Percentiles rank a stretch among this genome's conserved stretches.
Evolutionary conservation across 1,140 invertebrate species (phyloP).

Genomic region (Batillaria attramentaria): DNA sequence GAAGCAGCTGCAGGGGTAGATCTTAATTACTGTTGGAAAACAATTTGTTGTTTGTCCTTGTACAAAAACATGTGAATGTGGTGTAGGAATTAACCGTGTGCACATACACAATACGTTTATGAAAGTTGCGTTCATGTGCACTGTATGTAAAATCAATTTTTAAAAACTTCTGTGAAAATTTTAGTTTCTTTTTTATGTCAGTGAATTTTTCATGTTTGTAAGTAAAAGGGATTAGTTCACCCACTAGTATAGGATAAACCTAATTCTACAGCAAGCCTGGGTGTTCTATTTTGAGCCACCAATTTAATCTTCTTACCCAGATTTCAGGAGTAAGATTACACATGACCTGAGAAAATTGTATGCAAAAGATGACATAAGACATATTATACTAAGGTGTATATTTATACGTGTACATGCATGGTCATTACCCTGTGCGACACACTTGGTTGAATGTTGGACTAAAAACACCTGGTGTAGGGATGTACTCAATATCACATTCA

Average conservation of each 20-base stretch:
- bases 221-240: too few species aligned
- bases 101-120: not conserved
- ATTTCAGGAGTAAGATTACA: too few species aligned
- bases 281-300: too few species aligned
- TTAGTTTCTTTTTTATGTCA: too few species aligned
- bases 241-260: too few species aligned
- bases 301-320: too few species aligned
- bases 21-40: not conserved
- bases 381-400: not conserved
- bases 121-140: too few species aligned
- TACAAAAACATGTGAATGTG: not conserved
- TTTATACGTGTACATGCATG: not conserved
- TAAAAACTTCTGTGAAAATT: too few species aligned
- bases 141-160: too few species aligned
- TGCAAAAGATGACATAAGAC: too few species aligned
- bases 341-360: not conserved
- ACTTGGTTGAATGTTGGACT: conserved; percentile 28
- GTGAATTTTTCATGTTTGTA: too few species aligned
- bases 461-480: conserved; percentile 47
- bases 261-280: too few species aligned
- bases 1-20: not conserved
- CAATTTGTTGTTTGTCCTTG: not conserved
- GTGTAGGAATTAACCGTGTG: not conserved
- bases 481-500: conserved; percentile 66
- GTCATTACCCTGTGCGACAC: conserved; percentile 57